These are phyloP conservation scores for Octodon degus DNA, from an alignment of 2,113 vertebrate species.

Conservation along the genomic window DNA sequence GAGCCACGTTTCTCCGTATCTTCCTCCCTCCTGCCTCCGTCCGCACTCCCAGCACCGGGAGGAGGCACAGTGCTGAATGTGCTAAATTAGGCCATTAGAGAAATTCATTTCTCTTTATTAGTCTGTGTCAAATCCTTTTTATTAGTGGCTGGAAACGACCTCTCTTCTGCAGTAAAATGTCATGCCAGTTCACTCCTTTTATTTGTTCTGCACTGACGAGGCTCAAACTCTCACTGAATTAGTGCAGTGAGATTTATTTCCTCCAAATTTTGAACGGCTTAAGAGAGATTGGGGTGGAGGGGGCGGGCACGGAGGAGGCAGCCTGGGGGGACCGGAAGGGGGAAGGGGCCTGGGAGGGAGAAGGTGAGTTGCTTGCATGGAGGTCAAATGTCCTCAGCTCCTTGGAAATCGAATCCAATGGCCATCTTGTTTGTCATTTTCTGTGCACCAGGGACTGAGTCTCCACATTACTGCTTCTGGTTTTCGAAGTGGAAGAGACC, in stretches of 20 bases:
- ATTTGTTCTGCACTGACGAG: slow-evolving; percentile 86
- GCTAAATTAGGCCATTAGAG: slow-evolving; percentile 89
- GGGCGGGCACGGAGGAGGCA: not conserved
- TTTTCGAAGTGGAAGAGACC: not conserved
- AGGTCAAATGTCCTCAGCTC: slow-evolving; percentile 63
- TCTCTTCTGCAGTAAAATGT: slow-evolving; percentile 90
- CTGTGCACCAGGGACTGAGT: not conserved
- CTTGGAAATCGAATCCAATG: slow-evolving; percentile 54
- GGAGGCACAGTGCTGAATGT: slow-evolving; percentile 84
- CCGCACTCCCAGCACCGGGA: slow-evolving; percentile 70
- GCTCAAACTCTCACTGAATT: slow-evolving; percentile 85
- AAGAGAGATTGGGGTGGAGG: slow-evolving; percentile 69
- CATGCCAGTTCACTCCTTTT: slow-evolving; percentile 86
- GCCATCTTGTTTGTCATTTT: not conserved
- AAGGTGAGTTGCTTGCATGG: slow-evolving; percentile 54
- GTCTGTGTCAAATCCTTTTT: slow-evolving; percentile 89
- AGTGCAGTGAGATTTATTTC: slow-evolving; percentile 84
- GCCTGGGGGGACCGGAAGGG: not conserved
- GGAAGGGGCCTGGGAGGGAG: not conserved
- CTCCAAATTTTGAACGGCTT: slow-evolving; percentile 85
- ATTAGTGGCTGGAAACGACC: slow-evolving; percentile 89
- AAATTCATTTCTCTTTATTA: slow-evolving; percentile 92
- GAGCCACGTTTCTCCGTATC: not conserved
- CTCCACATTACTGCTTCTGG: not conserved
- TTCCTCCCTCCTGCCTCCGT: slow-evolving; percentile 22